A percentile compares a stretch with the other conserved stretches of the same genome.
Evolutionary conservation across 2,113 vertebrate genomes (phyloP).

Genomic region (Spea bombifrons): DNA sequence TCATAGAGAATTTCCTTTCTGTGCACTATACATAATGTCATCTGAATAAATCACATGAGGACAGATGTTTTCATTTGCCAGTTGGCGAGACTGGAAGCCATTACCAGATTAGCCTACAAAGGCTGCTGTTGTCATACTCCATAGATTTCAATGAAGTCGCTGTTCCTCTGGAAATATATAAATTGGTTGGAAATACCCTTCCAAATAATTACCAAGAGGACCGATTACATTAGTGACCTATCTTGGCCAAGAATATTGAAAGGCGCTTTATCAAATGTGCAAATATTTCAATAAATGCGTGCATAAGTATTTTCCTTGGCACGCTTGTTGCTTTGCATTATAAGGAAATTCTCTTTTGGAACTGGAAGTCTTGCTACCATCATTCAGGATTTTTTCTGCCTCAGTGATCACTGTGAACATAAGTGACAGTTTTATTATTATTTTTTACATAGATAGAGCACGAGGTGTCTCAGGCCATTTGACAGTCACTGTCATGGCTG

Average conservation of each 20-base stretch:
- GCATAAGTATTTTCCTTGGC: conserved; percentile 34
- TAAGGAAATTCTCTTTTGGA: conserved; percentile 35
- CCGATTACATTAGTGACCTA: conserved; percentile 1
- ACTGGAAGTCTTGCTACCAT: conserved; percentile 33
- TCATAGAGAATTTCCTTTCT: conserved; percentile 29
- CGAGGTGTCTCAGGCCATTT: conserved; percentile 26
- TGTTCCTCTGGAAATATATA: conserved; percentile 51
- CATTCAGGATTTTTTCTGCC: conserved; percentile 42
- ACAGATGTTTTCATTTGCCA: conserved; percentile 59
- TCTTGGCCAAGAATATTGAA: conserved; percentile 15
- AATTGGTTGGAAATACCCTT: conserved; percentile 35
- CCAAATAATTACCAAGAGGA: conserved; percentile 13
- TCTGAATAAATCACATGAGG: conserved; percentile 42
- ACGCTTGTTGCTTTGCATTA: conserved; percentile 29
- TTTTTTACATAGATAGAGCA: conserved; percentile 30
- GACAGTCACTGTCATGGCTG: conserved; percentile 32
- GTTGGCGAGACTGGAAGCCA: conserved; percentile 56
- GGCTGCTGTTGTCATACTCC: not conserved
- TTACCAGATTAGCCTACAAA: conserved; percentile 58
- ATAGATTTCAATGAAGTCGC: conserved; percentile 47
- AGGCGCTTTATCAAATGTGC: conserved; percentile 34
- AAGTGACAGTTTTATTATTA: conserved; percentile 46
- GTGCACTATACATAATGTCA: conserved; percentile 10
- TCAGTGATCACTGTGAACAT: conserved; percentile 37
- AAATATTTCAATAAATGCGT: conserved; percentile 27